Base-by-base conservation (phyloP, 2,888 invertebrate genomes). In the Erebia ligea region DNA sequence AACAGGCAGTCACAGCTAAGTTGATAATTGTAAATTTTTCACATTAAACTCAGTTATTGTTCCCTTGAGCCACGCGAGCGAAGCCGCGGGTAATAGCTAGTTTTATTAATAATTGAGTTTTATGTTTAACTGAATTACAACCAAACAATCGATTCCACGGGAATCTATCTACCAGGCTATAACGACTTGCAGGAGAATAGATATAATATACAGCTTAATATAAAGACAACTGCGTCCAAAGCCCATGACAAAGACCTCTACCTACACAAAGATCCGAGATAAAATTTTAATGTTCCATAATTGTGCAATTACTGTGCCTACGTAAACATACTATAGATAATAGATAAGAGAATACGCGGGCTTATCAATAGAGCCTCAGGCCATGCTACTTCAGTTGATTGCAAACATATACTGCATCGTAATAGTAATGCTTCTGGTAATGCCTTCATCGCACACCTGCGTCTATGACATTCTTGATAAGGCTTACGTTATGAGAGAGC, bases 361-460 rank as follows among this genome's bases (percentile, higher is more conserved):
- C 84, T 88, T 86, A 90, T 89, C 90, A 89, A 88, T 89, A 86
- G 81, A 85, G 82, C 85, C 86, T 78, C 68, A 78, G 86, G 85
- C 83, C 81, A 67, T 52, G 67, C 81, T 83, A 82, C 86, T 87
- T 78, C 77, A 81, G 82, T 82, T 88, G 90, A 90, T 90, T 86
- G 87, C 89, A 89, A 90, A 90, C 86, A 56, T 86, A 67, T 70
- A 76, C 66, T 74, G 71, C 67, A 72, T 72, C 77, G 74, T 77
- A 89, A 90, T 91, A 88, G 91, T 90, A 82, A 89, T 79, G 83
- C 85, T 86, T 88, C 89, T 87, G 82, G 84, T 91, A 90, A 92
- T 92, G 88, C 90, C 91, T 91, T 91, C 90, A 91, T 91, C 84
- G 87, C 80, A 82, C 89, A 91, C 90, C 89, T 90, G 90, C 82